Conservation (phyloP, 1,140 invertebrate species). For the Lucilia sericata region DNA sequence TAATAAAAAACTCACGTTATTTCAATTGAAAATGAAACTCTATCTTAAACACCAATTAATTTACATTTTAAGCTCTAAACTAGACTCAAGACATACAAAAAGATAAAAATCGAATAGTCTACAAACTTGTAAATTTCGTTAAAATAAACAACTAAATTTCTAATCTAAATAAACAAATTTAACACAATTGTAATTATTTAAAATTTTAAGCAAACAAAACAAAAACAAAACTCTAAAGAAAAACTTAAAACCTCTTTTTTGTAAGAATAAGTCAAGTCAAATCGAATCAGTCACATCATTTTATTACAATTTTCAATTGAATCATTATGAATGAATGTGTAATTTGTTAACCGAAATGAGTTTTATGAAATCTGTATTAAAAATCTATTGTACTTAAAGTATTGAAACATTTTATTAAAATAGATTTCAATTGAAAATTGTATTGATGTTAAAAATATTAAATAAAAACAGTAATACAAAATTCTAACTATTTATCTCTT, state of each 20-base stretch:
- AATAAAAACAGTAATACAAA: not conserved
- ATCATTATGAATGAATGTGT: not conserved
- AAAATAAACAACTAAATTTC: not conserved
- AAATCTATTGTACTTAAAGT: not conserved
- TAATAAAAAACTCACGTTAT: conserved; percentile 17
- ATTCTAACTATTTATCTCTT: conserved; percentile 43
- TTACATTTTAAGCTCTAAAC: conserved; percentile 49
- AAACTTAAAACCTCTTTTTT: not conserved
- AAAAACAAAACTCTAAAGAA: not conserved
- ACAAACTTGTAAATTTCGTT: not conserved
- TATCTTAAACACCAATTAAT: conserved; percentile 62
- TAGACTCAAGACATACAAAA: not conserved
- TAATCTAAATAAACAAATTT: not conserved
- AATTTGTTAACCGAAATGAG: not conserved
- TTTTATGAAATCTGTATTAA: not conserved
- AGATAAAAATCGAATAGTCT: not conserved
- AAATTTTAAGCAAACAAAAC: not conserved
- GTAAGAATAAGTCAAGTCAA: not conserved
- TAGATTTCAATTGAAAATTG: conserved; percentile 28
- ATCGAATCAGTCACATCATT: not conserved
- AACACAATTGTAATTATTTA: conserved; percentile 8
- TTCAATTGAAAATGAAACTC: not conserved
- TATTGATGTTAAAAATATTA: conserved; percentile 35
- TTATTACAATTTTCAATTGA: conserved; percentile 20
- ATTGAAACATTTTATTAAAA: not conserved